Conservation (phyloP, 2,113 vertebrate genomes). For the Hyperopisus bebe region DNA sequence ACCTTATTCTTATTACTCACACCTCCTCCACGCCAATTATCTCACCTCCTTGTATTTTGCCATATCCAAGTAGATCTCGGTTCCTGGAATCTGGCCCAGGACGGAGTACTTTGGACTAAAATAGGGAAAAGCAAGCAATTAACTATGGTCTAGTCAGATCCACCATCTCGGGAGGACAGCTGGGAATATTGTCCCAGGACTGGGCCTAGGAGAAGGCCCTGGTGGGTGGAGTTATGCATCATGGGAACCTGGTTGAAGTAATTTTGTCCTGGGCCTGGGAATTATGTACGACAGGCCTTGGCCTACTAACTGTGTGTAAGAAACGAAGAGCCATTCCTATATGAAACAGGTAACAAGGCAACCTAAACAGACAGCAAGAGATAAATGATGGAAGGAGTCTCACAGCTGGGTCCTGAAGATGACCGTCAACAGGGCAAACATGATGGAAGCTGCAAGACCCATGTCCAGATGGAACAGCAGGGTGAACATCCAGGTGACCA, state of each 20-base stretch:
- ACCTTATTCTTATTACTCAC: background rate
- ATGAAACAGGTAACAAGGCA: background rate
- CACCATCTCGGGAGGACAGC: background rate
- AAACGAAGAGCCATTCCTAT: background rate
- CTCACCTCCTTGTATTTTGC: constrained; percentile 69
- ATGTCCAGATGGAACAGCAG: constrained; percentile 79
- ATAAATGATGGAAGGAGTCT: constrained; percentile 42
- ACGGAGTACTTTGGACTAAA: constrained; percentile 78
- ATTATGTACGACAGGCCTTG: background rate
- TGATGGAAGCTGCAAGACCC: constrained; percentile 71
- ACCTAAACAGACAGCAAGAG: background rate
- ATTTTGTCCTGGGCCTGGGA: background rate
- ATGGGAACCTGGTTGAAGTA: background rate
- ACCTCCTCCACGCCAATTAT: background rate
- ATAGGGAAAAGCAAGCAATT: constrained; percentile 17
- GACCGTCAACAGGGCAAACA: constrained; percentile 77
- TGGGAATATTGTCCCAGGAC: background rate
- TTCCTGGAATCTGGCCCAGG: constrained; percentile 72
- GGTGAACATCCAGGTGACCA: constrained; percentile 76
- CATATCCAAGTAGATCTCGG: constrained; percentile 75
- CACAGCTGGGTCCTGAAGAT: constrained; percentile 88
- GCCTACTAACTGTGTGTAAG: background rate
- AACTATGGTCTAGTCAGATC: background rate
- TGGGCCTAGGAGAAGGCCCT: background rate
- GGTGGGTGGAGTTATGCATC: background rate